Evolutionary conservation across 1,140 invertebrate genomes (phyloP), one percentile per base, ranked within the genome.

Genomic region (Monochamus saltuarius): DNA sequence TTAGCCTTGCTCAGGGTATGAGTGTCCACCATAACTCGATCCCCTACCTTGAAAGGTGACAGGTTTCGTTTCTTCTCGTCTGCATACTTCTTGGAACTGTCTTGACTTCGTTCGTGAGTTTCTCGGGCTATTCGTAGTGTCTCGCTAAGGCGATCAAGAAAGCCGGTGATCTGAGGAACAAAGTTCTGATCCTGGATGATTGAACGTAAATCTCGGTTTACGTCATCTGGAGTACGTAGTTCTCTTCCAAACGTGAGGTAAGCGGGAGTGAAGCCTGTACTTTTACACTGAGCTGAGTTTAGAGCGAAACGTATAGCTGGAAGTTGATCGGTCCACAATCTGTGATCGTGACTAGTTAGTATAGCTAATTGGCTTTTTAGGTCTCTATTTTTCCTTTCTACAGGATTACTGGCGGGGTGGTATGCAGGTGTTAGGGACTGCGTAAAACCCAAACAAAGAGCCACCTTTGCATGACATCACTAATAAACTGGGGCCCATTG

Each of bases 251-350:
- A 75, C 4, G 66, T 78, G 2, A 79, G 55, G 39, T 75, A 74
- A 7, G 78, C 75, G 0, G 80, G 77, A 1, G 74, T 75, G 39
- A 67, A 75, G 4, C 73, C 74, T 0, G 78, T 81, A 1, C 69
- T 64, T 11, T 70, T 57, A 60, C 76, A 59, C 4, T 67, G 61
- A 0, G 73, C 75, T 0, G 77, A 75, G 47, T 80, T 29, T 6
- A 29, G 6, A 29, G 22, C 22, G 22, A 29, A 29, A 3, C 6
- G 2, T 3, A 29, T 2, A 6, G 22, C 2, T 3, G 22, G 22
- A 29, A 29, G 22, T 29, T 29, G 22, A 3, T 29, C 22, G 2
- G 22, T 3, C 22, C 22, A 29, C 2, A 29, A 2, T 29, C 2
- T 29, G 6, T 29, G 22, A 29, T 29, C 6, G 2, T 29, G 22